phyloP scores from a whole-genome alignment of 1,140 invertebrate species.

The Penaeus japonicus region DNA sequence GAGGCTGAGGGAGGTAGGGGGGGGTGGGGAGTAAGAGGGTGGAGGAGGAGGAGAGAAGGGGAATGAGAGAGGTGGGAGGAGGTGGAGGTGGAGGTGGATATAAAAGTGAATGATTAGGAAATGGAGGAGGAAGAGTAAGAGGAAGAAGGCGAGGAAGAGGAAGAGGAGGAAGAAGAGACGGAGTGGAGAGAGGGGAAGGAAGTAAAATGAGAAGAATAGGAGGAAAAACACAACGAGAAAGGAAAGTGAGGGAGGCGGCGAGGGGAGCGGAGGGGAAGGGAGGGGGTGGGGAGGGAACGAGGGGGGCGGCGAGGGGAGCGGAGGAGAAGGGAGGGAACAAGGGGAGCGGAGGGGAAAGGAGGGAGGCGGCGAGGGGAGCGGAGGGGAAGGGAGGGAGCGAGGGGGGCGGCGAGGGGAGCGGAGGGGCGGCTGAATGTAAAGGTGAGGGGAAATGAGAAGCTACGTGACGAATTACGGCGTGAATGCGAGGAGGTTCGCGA shows the following conservation, averaged over 20 bases:
- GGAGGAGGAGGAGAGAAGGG: neutral
- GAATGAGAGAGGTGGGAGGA: neutral
- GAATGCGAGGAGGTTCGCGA: too few relatives aligned
- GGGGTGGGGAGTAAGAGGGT: neutral
- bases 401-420: neutral
- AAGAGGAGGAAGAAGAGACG: neutral
- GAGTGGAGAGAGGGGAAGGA: neutral
- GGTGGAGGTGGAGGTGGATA: neutral
- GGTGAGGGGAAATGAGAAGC: too few relatives aligned
- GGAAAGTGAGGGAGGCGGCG: neutral
- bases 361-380: neutral
- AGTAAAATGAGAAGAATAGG: neutral
- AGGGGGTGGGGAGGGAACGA: neutral
- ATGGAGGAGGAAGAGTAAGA: neutral
- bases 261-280: neutral
- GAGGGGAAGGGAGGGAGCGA: neutral
- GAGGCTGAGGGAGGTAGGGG: too few relatives aligned
- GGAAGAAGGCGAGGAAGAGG: neutral
- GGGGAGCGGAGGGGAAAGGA: too few relatives aligned
- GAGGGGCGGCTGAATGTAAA: neutral
- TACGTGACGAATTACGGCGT: too few relatives aligned
- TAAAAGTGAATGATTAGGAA: neutral
- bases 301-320: too few relatives aligned
- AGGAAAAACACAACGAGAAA: neutral
- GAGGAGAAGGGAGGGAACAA: too few relatives aligned